phyloP scores from a whole-genome alignment of 2,888 invertebrate genomes.

The Sisyra terminalis region DNA sequence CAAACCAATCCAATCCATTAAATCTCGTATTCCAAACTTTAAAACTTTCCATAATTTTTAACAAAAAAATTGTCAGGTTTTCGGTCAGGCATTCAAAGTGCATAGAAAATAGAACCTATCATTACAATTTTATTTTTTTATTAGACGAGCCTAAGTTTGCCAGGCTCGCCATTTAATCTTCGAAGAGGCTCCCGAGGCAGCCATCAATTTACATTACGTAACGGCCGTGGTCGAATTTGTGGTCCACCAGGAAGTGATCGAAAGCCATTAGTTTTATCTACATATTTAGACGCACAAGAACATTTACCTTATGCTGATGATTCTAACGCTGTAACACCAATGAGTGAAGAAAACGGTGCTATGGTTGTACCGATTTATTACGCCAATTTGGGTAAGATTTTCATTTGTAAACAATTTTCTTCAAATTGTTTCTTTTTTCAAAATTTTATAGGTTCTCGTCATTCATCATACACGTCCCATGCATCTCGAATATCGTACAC shows the following conservation, averaged over 20 bases:
- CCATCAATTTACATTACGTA: constrained; percentile 80
- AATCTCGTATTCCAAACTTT: too few relatives aligned
- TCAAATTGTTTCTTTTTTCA: not conserved
- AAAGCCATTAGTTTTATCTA: constrained; percentile 84
- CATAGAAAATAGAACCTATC: too few relatives aligned
- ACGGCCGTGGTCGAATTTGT: constrained; percentile 60
- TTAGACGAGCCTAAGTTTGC: constrained; percentile 92
- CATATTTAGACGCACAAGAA: constrained; percentile 86
- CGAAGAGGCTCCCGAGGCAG: constrained; percentile 81
- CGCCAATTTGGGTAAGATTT: constrained; percentile 53
- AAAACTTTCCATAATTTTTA: too few relatives aligned
- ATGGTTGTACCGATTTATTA: constrained; percentile 86
- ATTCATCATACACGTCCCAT: constrained; percentile 91
- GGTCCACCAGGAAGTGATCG: constrained; percentile 72
- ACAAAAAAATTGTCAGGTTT: too few relatives aligned
- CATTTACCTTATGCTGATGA: constrained; percentile 95
- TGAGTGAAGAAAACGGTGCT: constrained; percentile 94
- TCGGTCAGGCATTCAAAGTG: too few relatives aligned
- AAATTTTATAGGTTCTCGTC: constrained; percentile 51
- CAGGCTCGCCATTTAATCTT: constrained; percentile 90
- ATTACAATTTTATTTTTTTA: too few relatives aligned
- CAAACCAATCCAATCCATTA: too few relatives aligned
- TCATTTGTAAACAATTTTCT: not conserved
- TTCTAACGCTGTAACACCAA: constrained; percentile 92
- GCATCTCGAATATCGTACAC: constrained; percentile 87